phyloP scores from a whole-genome alignment of 2,888 invertebrate genomes.

The Hipparchia sbordonii region DNA sequence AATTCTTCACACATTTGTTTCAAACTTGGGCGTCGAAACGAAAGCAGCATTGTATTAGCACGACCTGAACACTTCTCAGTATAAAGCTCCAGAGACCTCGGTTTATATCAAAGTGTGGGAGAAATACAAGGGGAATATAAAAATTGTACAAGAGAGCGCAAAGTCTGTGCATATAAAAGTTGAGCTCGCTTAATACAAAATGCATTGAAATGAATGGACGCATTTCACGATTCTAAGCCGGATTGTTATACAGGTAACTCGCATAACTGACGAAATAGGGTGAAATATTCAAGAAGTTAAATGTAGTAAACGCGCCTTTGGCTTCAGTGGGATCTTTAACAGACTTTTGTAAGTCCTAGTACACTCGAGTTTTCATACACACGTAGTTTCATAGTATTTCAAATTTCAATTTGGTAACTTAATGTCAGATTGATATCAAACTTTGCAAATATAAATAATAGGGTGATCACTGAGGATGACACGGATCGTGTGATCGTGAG shows the following conservation, averaged over 20 bases:
- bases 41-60: constrained; percentile 9
- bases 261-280: not conserved
- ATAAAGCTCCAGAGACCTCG: constrained; percentile 17
- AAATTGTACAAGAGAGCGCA: not conserved
- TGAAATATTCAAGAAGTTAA: too few species aligned
- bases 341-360: too few species aligned
- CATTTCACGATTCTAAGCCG: constrained; percentile 18
- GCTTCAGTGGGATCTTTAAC: too few species aligned
- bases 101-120: constrained; percentile 14
- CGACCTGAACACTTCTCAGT: constrained; percentile 11
- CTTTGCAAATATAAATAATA: too few species aligned
- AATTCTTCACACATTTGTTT: constrained; percentile 14
- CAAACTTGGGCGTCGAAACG: constrained; percentile 5
- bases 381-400: too few species aligned
- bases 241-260: constrained; percentile 11
- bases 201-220: constrained; percentile 12
- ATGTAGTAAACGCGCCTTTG: too few species aligned
- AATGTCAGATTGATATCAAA: too few species aligned
- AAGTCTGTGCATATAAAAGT: constrained; percentile 18
- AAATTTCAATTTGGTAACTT: too few species aligned
- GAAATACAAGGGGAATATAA: constrained; percentile 18
- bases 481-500: too few species aligned
- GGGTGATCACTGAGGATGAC: too few species aligned
- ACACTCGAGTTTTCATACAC: too few species aligned
- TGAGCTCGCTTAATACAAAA: constrained; percentile 10